These are phyloP conservation scores for Macrotis lagotis DNA, from an alignment of 2,113 vertebrate genomes.

Conservation along the genomic window DNA sequence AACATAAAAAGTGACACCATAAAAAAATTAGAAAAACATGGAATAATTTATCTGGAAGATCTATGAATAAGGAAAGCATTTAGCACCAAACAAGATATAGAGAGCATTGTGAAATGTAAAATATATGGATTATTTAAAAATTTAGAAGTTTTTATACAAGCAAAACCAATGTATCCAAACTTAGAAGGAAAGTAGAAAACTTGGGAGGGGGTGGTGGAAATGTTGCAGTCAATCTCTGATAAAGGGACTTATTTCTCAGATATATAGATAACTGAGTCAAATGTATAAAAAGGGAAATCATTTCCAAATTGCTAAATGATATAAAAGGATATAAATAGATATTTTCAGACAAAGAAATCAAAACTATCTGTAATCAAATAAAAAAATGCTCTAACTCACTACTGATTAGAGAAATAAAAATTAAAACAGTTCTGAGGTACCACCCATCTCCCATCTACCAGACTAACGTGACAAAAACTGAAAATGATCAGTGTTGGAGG, in stretches of 20 bases:
- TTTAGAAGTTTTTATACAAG: background rate
- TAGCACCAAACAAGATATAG: background rate
- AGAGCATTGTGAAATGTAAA: background rate
- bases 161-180: background rate
- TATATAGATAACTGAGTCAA: background rate
- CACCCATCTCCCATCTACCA: background rate
- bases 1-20: no score
- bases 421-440: background rate
- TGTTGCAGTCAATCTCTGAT: background rate
- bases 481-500: background rate
- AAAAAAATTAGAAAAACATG: background rate
- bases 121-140: no score
- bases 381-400: background rate
- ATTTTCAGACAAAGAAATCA: background rate
- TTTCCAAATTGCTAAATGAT: background rate
- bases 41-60: background rate
- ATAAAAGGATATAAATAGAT: background rate
- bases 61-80: background rate
- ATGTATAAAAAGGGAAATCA: background rate
- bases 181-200: background rate
- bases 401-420: background rate
- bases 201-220: no score
- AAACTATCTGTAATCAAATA: background rate
- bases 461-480: background rate
- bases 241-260: background rate